Evolutionary conservation across 2,888 invertebrate genomes (phyloP).

Genomic region (Nipponacmea schrenckii): DNA sequence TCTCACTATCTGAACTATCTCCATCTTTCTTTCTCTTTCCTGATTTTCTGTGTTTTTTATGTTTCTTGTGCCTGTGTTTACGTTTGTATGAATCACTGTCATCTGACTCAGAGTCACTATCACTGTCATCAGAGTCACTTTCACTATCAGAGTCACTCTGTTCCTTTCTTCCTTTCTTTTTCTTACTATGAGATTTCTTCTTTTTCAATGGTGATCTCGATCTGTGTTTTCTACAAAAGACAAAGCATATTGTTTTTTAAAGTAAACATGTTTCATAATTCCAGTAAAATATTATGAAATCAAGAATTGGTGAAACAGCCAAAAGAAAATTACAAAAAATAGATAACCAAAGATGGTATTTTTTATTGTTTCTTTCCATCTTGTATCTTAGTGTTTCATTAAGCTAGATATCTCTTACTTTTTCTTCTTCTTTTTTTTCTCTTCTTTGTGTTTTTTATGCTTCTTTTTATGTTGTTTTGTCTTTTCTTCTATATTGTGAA

Average conservation of each 20-base stretch:
- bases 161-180: slow-evolving; percentile 28
- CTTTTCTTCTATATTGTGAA: slow-evolving; percentile 19
- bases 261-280: too few species aligned
- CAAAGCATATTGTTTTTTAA: slow-evolving; percentile 26
- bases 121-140: slow-evolving; percentile 12
- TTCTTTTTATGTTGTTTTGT: slow-evolving; percentile 19
- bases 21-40: slow-evolving; percentile 14
- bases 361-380: too few species aligned
- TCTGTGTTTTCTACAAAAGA: slow-evolving; percentile 30
- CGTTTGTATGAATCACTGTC: neutral
- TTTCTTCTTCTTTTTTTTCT: slow-evolving; percentile 20
- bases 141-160: slow-evolving; percentile 10
- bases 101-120: neutral
- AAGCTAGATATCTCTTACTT: slow-evolving; percentile 21
- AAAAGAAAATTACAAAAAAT: too few species aligned
- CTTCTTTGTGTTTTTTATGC: slow-evolving; percentile 20
- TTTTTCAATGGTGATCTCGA: slow-evolving; percentile 38
- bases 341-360: too few species aligned
- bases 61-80: slow-evolving; percentile 14
- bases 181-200: slow-evolving; percentile 35
- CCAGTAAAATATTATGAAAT: too few species aligned
- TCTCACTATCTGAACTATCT: slow-evolving; percentile 11
- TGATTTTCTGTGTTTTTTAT: slow-evolving; percentile 27
- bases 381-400: too few species aligned
- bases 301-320: too few species aligned